These are phyloP conservation scores for Temnothorax longispinosus DNA, from an alignment of 1,140 invertebrate genomes.

Conservation along the genomic window DNA sequence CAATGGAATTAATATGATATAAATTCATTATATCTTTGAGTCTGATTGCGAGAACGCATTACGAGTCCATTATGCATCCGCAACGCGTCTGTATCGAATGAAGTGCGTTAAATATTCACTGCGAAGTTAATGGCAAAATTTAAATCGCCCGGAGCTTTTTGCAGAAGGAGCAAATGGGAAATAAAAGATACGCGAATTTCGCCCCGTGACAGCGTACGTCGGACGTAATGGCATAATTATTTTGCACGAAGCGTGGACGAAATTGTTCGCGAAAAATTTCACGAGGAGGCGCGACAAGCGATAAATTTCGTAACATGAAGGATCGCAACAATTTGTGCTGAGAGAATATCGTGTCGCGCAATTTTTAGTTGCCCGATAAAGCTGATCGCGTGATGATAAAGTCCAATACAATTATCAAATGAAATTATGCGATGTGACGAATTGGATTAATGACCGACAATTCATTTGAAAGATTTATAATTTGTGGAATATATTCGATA, in stretches of 20 bases:
- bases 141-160: slow-evolving; percentile 37
- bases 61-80: slow-evolving; percentile 19
- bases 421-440: slow-evolving; percentile 14
- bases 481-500: slow-evolving; percentile 16
- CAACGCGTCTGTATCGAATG: neutral
- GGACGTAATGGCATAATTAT: slow-evolving; percentile 44
- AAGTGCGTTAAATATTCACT: slow-evolving; percentile 47
- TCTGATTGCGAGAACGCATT: slow-evolving; percentile 27
- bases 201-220: slow-evolving; percentile 12
- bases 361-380: slow-evolving; percentile 39
- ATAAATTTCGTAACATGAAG: slow-evolving; percentile 48
- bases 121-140: slow-evolving; percentile 39
- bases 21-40: slow-evolving; percentile 48
- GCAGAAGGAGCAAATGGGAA: slow-evolving; percentile 11
- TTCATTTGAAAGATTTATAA: slow-evolving; percentile 39
- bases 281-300: neutral
- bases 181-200: slow-evolving; percentile 45
- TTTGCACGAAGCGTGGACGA: slow-evolving; percentile 6
- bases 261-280: slow-evolving; percentile 45
- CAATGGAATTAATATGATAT: neutral
- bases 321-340: slow-evolving; percentile 47
- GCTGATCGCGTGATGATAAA: slow-evolving; percentile 20
- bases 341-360: neutral
- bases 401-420: slow-evolving; percentile 49
- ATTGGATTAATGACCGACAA: slow-evolving; percentile 38